These are phyloP conservation scores for Chymomyza fuscimana DNA, from an alignment of 2,888 invertebrate genomes.

Conservation along the genomic window DNA sequence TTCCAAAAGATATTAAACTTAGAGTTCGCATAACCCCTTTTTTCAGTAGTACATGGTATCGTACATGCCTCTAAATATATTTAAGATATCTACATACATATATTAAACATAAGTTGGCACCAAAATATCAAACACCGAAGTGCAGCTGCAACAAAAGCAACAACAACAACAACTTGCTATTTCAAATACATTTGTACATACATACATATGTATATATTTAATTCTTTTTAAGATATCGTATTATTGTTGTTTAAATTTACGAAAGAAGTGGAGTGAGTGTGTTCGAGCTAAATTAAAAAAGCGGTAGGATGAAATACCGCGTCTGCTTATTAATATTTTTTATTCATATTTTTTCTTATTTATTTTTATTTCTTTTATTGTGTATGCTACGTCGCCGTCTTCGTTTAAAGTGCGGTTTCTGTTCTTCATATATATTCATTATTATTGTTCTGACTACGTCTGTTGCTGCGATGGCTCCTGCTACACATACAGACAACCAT, in stretches of 20 bases:
- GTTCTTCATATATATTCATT: constrained; percentile 73
- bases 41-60: too few species aligned
- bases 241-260: background rate
- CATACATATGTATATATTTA: background rate
- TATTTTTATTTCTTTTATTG: background rate
- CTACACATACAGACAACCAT: constrained; percentile 46
- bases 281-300: background rate
- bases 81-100: too few species aligned
- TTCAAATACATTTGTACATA: too few species aligned
- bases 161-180: background rate
- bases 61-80: too few species aligned
- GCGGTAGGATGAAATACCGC: background rate
- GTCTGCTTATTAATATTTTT: background rate
- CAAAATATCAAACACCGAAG: background rate
- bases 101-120: background rate
- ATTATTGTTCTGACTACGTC: constrained; percentile 59
- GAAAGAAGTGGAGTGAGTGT: background rate
- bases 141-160: background rate
- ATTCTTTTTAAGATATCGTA: background rate
- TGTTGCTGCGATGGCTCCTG: constrained; percentile 40
- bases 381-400: constrained; percentile 32
- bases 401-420: constrained; percentile 73
- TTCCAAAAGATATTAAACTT: too few species aligned
- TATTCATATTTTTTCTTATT: constrained; percentile 1
- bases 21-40: too few species aligned